Conservation (phyloP, 2,797 vertebrate species). For the Hemibagrus guttatus region DNA sequence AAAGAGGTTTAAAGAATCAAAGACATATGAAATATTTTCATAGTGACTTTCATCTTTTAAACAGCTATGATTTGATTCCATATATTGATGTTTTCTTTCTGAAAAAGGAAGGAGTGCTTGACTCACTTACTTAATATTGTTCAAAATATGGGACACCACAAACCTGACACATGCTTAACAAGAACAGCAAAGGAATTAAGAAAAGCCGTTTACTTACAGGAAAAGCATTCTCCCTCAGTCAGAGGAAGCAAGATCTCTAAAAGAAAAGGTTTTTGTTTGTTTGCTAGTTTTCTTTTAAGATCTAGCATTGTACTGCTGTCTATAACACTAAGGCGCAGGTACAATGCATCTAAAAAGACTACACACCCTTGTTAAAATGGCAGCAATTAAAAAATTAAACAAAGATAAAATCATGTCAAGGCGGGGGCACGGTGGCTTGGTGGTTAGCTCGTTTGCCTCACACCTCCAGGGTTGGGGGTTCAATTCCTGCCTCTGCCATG, state of each 20-base stretch:
- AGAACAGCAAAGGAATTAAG: not conserved
- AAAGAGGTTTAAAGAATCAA: not conserved
- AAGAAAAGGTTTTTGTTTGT: not conserved
- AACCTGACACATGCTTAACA: not conserved
- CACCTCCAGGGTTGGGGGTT: no score
- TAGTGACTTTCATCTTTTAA: not conserved
- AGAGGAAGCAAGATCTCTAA: not conserved
- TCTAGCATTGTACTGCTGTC: not conserved
- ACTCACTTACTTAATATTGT: not conserved
- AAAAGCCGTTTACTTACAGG: not conserved
- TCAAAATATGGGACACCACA: not conserved
- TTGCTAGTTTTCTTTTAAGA: not conserved
- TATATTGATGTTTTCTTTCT: not conserved
- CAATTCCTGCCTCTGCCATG: no score
- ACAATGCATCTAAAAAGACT: not conserved
- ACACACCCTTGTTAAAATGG: no score
- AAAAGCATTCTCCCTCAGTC: not conserved
- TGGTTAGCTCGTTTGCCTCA: no score
- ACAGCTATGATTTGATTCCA: not conserved
- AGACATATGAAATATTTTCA: not conserved
- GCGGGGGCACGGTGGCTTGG: no score
- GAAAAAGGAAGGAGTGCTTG: not conserved
- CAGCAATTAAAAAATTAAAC: no score
- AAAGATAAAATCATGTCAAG: no score
- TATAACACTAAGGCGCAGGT: not conserved